Conservation (phyloP, 2,888 invertebrate species). For the Drosophila robusta region DNA sequence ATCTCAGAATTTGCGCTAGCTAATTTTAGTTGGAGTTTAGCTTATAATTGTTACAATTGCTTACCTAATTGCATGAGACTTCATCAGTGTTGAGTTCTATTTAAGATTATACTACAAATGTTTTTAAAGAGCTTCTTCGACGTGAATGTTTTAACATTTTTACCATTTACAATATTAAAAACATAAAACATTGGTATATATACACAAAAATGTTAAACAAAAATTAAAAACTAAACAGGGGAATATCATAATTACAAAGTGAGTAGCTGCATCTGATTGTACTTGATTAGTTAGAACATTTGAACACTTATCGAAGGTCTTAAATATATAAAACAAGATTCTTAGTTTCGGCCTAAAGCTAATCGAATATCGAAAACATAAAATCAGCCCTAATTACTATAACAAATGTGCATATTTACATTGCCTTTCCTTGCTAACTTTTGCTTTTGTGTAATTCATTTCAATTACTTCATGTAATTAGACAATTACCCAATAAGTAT, state of each 20-base stretch:
- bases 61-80: slow-evolving; percentile 58
- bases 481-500: slow-evolving; percentile 16
- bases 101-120: slow-evolving; percentile 25
- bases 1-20: slow-evolving; percentile 44
- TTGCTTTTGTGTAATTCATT: not conserved
- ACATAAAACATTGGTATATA: slow-evolving; percentile 22
- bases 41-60: slow-evolving; percentile 55
- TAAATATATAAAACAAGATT: slow-evolving; percentile 28
- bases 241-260: slow-evolving; percentile 20
- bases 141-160: not conserved
- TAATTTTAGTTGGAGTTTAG: slow-evolving; percentile 26
- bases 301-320: slow-evolving; percentile 52
- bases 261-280: slow-evolving; percentile 24
- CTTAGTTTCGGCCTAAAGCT: slow-evolving; percentile 38
- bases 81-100: slow-evolving; percentile 34
- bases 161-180: slow-evolving; percentile 3
- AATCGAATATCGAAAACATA: slow-evolving; percentile 36
- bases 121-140: slow-evolving; percentile 4
- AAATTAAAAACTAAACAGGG: slow-evolving; percentile 12
- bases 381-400: slow-evolving; percentile 39
- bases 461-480: slow-evolving; percentile 23
- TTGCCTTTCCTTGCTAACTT: slow-evolving; percentile 17
- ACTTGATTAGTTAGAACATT: slow-evolving; percentile 37
- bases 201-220: slow-evolving; percentile 10
- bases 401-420: slow-evolving; percentile 58